A percentile compares a stretch with the other conserved stretches of the same genome.
These are phyloP conservation scores for Scaptodrosophila latifasciaeformis DNA, from an alignment of 2,888 invertebrate genomes.

Conservation along the genomic window DNA sequence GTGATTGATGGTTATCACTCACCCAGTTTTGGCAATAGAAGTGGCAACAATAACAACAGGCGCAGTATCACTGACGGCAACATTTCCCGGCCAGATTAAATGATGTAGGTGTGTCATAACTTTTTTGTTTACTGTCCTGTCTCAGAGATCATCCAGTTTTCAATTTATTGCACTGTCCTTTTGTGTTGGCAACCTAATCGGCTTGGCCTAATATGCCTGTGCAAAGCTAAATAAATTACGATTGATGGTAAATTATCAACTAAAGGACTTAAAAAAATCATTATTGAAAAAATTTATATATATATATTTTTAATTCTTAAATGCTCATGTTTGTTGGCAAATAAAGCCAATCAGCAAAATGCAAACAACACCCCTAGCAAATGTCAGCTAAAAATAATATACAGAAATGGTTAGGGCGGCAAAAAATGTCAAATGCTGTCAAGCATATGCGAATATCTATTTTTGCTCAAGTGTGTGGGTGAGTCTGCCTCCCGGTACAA, in stretches of 20 bases:
- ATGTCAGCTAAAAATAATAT: neutral
- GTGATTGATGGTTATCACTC: constrained; percentile 68
- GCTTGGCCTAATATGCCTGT: too few relatives aligned
- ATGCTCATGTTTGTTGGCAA: constrained; percentile 54
- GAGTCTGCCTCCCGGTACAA: too few relatives aligned
- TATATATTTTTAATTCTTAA: neutral
- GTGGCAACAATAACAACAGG: neutral
- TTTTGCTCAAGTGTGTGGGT: too few relatives aligned
- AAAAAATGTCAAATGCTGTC: too few relatives aligned
- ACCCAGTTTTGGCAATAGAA: constrained; percentile 10
- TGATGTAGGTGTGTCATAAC: constrained; percentile 66
- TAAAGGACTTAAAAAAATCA: too few relatives aligned
- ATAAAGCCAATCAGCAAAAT: constrained; percentile 57
- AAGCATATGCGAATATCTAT: too few relatives aligned
- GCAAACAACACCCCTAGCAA: constrained; percentile 21
- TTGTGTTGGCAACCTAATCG: too few relatives aligned
- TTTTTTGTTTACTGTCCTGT: constrained; percentile 34
- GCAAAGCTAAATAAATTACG: too few relatives aligned
- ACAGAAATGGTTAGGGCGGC: too few relatives aligned
- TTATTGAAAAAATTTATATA: too few relatives aligned
- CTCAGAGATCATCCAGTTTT: neutral
- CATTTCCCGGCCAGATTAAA: constrained; percentile 51
- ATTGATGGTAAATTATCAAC: too few relatives aligned
- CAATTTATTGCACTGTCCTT: neutral
- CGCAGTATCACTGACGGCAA: neutral